A percentile compares a stretch with the other conserved stretches of the same genome.
These are phyloP conservation scores for Hemiprocne comata DNA, from an alignment of 2,113 vertebrate genomes.

Conservation along the genomic window DNA sequence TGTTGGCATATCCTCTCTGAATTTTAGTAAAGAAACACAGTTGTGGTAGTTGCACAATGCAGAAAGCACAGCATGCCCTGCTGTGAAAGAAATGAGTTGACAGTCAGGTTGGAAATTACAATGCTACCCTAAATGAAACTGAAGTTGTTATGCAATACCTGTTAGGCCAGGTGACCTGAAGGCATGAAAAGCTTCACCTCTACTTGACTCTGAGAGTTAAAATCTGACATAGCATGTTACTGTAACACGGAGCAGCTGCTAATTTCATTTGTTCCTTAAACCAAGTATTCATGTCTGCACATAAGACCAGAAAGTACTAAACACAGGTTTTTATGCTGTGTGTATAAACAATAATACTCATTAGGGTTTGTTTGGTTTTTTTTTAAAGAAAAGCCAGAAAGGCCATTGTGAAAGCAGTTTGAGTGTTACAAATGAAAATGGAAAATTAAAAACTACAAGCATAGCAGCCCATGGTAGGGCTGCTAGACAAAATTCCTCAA, in stretches of 20 bases:
- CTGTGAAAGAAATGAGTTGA: slow-evolving; percentile 26
- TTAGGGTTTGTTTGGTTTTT: background rate
- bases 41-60: background rate
- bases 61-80: slow-evolving; percentile 26
- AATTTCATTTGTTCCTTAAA: slow-evolving; percentile 18
- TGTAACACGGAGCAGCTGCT: background rate
- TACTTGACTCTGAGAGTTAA: background rate
- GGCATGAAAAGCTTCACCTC: slow-evolving; percentile 6
- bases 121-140: slow-evolving; percentile 7
- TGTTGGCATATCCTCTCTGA: background rate
- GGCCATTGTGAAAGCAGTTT: background rate
- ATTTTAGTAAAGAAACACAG: background rate
- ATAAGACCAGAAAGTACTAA: background rate
- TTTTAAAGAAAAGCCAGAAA: background rate
- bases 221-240: slow-evolving; percentile 4
- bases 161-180: background rate
- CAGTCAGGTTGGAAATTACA: slow-evolving; percentile 6
- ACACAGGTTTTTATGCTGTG: background rate
- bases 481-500: background rate
- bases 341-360: background rate
- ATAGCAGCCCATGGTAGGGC: background rate
- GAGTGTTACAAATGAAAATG: background rate
- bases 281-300: background rate
- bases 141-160: slow-evolving; percentile 44
- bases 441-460: background rate